phyloP scores from a whole-genome alignment of 1,140 invertebrate genomes.

The Lordiphosa stackelbergi region DNA sequence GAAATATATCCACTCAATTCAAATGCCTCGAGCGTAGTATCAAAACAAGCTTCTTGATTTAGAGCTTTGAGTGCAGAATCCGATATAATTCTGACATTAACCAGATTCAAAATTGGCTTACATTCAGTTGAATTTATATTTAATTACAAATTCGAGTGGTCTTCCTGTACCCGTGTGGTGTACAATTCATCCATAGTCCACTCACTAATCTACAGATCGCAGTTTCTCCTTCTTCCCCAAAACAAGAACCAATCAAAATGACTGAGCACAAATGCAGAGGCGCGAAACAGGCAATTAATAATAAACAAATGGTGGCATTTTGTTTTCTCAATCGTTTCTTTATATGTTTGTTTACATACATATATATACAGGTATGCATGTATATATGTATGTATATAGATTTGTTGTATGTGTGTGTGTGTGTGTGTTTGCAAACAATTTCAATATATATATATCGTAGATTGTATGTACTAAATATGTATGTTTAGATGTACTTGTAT shows the following conservation, averaged over 20 bases:
- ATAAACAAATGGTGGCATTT: conserved; percentile 32
- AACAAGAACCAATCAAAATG: conserved; percentile 1
- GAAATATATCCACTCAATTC: too few relatives aligned
- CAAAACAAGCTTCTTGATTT: too few relatives aligned
- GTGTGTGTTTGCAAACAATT: conserved; percentile 45
- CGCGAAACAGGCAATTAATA: conserved; percentile 43
- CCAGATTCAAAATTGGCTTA: too few relatives aligned
- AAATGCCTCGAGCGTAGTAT: too few relatives aligned
- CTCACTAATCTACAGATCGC: background rate
- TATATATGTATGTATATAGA: conserved; percentile 41
- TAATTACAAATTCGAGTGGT: too few relatives aligned
- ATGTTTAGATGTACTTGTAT: conserved; percentile 24
- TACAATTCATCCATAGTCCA: too few relatives aligned
- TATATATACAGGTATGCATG: conserved; percentile 24
- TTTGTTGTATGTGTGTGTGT: conserved; percentile 25
- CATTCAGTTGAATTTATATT: too few relatives aligned
- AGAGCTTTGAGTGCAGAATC: too few relatives aligned
- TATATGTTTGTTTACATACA: conserved; percentile 30
- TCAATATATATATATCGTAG: conserved; percentile 43
- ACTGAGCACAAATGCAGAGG: conserved; percentile 47
- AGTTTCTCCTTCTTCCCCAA: background rate
- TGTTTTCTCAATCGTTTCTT: conserved; percentile 38
- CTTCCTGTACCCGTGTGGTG: too few relatives aligned
- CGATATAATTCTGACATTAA: too few relatives aligned
- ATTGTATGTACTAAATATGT: conserved; percentile 19